Base-by-base conservation (phyloP, 2,888 invertebrate species). In the Camponotus fellah region DNA sequence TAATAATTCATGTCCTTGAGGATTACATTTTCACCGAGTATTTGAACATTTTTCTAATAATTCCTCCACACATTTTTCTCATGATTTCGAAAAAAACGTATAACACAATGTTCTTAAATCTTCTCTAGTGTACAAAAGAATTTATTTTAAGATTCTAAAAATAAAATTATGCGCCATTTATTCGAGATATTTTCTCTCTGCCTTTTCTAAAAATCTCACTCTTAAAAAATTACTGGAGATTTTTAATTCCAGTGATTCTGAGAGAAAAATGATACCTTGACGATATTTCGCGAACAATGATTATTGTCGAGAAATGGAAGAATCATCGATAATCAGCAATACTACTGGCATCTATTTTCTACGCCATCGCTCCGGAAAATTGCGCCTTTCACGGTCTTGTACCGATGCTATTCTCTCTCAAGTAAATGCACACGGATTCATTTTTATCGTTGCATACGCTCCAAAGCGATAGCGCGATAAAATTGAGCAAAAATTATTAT, bases 331-430 rank as follows among this genome's bases (percentile, higher is more conserved):
- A 84, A 46, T 60, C 82, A 65, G 71, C 75, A 75, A 68, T 68
- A 71, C 81, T 64, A 26, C 60, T 9, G 62, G 88, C 89, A 86
- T 88, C 92, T 88, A 93, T 93, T 93, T 93, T 92, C 93, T 84
- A 91, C 88, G 46, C 88, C 92, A 90, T 92, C 88, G 89, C 86
- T 86, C 88, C 84, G 90, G 92, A 93, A 93, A 93, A 93, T 93
- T 93, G 91, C 90, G 87, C 71, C 83, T 86, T 85, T 86, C 83
- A 69, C 64, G 75, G 56, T n/a, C 14, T 64, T 62, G 46, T 37
- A 14, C 62, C 10, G 17, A 46, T 37, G 43, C 49, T 53, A 53
- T 83, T 74, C 71, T 85, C 85, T 83, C 77, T 2, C 5, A 34
- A 56, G 56, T 74, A 69, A 64, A 32, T 71, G 84, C 71, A 72